These are phyloP conservation scores for Hippopotamus amphibius DNA, from an alignment of 2,113 vertebrate genomes.

Conservation along the genomic window DNA sequence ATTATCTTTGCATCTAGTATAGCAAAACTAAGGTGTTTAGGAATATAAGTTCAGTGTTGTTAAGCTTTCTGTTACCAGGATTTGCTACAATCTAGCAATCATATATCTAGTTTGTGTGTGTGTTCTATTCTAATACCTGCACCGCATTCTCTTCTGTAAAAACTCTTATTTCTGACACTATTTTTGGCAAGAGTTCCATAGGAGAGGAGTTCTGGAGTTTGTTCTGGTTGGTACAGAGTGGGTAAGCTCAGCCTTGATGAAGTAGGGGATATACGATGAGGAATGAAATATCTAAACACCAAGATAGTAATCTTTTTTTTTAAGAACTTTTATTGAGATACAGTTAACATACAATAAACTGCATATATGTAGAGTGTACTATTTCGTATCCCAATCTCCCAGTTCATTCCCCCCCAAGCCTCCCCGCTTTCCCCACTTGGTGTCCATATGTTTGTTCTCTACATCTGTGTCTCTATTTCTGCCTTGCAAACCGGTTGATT, in stretches of 20 bases:
- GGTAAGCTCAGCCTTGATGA: not conserved
- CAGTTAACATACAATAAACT: no score
- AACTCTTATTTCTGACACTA: not conserved
- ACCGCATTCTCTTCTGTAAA: not conserved
- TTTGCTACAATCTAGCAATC: not conserved
- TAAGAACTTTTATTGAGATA: no score
- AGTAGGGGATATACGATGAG: not conserved
- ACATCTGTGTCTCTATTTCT: no score
- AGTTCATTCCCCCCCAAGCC: no score
- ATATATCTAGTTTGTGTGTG: not conserved
- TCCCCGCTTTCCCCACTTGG: no score
- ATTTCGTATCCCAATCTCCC: no score
- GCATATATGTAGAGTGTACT: no score
- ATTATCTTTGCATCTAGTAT: not conserved
- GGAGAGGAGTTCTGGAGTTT: not conserved
- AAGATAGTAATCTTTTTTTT: not conserved
- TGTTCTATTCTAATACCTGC: not conserved
- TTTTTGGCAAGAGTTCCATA: not conserved
- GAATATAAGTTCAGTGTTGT: not conserved
- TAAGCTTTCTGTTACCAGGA: slow-evolving; percentile 42
- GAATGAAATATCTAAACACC: not conserved
- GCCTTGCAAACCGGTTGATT: no score
- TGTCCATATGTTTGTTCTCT: no score
- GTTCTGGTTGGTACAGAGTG: not conserved
- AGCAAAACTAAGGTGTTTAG: not conserved